Evolutionary conservation across 1,140 invertebrate genomes (phyloP).

Genomic region (Bombus affinis): DNA sequence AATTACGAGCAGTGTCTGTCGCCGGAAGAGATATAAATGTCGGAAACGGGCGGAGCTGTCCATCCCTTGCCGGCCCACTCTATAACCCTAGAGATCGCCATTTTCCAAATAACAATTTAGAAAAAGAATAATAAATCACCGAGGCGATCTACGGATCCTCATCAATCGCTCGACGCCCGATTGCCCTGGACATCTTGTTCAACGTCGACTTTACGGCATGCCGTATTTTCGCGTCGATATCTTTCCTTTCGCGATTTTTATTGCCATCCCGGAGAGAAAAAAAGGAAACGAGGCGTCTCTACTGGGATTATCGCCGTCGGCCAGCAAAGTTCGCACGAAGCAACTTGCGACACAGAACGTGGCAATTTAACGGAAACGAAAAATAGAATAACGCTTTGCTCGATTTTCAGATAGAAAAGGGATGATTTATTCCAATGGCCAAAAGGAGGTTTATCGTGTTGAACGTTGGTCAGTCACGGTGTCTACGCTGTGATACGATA

Average conservation of each 20-base stretch:
- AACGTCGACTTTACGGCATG: background rate
- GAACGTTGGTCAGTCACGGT: background rate
- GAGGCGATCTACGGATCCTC: background rate
- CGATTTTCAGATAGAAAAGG: background rate
- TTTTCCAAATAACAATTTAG: constrained; percentile 33
- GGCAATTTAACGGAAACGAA: background rate
- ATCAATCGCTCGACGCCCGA: background rate
- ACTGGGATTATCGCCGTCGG: background rate
- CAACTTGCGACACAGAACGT: background rate
- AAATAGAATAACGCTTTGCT: background rate
- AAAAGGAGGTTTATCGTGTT: constrained; percentile 3
- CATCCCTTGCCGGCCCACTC: background rate
- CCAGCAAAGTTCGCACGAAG: background rate
- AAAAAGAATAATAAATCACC: constrained; percentile 19
- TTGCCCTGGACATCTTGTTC: background rate
- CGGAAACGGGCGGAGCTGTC: constrained; percentile 14
- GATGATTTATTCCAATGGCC: background rate
- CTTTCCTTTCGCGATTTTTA: background rate
- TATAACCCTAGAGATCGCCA: no score
- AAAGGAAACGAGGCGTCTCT: background rate
- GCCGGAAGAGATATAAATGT: constrained; percentile 44
- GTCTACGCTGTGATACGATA: no score
- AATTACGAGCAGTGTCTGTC: constrained; percentile 34
- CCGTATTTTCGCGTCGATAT: constrained; percentile 4
- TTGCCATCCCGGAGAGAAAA: background rate